Percentiles rank a stretch among this genome's conserved stretches.
These are phyloP conservation scores for Spodoptera exigua DNA, from an alignment of 2,888 invertebrate genomes.

Conservation along the genomic window DNA sequence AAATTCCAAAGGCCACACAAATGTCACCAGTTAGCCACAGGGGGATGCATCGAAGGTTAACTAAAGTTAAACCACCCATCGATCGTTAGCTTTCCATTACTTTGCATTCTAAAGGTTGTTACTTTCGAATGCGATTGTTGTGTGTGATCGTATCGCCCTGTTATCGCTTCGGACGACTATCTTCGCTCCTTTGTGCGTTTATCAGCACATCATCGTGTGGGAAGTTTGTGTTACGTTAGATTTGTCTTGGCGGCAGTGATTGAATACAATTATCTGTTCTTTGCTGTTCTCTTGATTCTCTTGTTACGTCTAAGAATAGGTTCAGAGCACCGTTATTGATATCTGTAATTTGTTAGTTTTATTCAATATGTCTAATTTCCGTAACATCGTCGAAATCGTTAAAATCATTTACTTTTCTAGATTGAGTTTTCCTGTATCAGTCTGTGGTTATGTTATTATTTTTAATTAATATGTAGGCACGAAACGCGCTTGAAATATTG, in stretches of 20 bases:
- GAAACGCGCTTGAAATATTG: constrained; percentile 28
- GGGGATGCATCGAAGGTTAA: constrained; percentile 61
- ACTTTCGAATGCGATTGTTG: constrained; percentile 78
- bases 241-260: constrained; percentile 36
- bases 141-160: constrained; percentile 70
- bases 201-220: constrained; percentile 68
- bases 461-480: constrained; percentile 13
- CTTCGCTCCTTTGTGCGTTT: constrained; percentile 76
- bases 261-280: constrained; percentile 14
- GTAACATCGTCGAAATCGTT: too few relatives aligned
- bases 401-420: too few relatives aligned
- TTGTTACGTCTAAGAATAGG: constrained; percentile 2
- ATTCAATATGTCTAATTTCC: too few relatives aligned
- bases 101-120: constrained; percentile 74
- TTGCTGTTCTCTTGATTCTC: constrained; percentile 10
- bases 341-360: background rate
- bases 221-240: constrained; percentile 65
- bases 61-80: constrained; percentile 62
- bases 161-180: constrained; percentile 72
- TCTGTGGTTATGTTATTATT: constrained; percentile 7
- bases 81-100: constrained; percentile 72
- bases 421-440: background rate
- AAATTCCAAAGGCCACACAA: constrained; percentile 54
- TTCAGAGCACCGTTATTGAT: background rate
- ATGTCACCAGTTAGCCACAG: constrained; percentile 49